Conservation (phyloP, 1,140 invertebrate genomes). For the Drosophila sechellia region DNA sequence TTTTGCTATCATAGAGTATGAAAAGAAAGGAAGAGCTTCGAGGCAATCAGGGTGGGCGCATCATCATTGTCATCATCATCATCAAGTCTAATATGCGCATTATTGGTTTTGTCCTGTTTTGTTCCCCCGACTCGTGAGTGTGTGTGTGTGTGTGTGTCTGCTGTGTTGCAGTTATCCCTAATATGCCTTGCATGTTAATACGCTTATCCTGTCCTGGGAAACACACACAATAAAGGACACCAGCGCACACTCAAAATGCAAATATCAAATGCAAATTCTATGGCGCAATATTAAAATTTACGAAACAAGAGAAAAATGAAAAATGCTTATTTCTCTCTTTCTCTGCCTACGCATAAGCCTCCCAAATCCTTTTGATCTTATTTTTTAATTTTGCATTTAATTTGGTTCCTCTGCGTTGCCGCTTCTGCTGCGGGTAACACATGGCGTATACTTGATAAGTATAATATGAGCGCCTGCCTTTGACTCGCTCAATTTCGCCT, state of each 20-base stretch:
- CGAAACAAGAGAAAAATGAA: neutral
- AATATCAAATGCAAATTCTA: slow-evolving; percentile 78
- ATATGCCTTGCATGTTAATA: slow-evolving; percentile 76
- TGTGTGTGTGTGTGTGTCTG: slow-evolving; percentile 25
- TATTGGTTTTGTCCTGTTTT: slow-evolving; percentile 74
- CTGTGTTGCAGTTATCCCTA: slow-evolving; percentile 68
- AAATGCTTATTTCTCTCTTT: slow-evolving; percentile 7
- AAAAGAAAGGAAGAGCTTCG: neutral
- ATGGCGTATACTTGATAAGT: slow-evolving; percentile 73
- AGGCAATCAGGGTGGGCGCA: neutral
- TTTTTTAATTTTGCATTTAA: slow-evolving; percentile 77
- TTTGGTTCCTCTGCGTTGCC: slow-evolving; percentile 47
- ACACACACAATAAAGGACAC: slow-evolving; percentile 41
- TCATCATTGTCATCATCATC: slow-evolving; percentile 69
- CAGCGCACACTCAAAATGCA: slow-evolving; percentile 63
- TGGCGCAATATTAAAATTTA: slow-evolving; percentile 67
- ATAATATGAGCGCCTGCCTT: slow-evolving; percentile 26
- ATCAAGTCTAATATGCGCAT: slow-evolving; percentile 82
- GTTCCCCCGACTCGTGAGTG: slow-evolving; percentile 11
- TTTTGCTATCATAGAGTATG: neutral
- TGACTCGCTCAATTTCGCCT: slow-evolving; percentile 48
- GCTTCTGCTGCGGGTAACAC: slow-evolving; percentile 49
- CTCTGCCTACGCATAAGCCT: slow-evolving; percentile 27
- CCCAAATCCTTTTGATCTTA: slow-evolving; percentile 77
- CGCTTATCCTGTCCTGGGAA: slow-evolving; percentile 48